These are phyloP conservation scores for Thysanoteuthis rhombus DNA, from an alignment of 2,888 invertebrate species.

Conservation along the genomic window DNA sequence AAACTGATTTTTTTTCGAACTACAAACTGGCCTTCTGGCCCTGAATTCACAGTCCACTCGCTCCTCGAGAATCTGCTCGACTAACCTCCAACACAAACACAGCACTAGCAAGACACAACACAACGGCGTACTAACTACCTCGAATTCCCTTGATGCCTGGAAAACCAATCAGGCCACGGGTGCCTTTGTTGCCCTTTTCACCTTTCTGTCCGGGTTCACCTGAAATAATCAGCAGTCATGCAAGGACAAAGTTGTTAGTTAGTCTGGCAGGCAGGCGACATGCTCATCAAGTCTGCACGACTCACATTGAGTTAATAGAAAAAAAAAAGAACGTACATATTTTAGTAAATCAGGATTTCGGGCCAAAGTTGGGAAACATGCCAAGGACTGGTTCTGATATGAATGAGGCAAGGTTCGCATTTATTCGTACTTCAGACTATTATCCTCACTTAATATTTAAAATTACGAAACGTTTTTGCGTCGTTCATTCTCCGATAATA, in stretches of 20 bases:
- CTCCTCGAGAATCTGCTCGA: neutral
- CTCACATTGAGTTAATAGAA: neutral
- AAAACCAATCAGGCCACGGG: constrained; percentile 28
- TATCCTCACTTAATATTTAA: too few species aligned
- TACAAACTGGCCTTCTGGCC: too few species aligned
- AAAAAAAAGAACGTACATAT: neutral
- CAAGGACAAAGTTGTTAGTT: constrained; percentile 25
- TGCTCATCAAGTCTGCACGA: neutral
- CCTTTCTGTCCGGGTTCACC: constrained; percentile 27
- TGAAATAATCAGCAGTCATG: constrained; percentile 21
- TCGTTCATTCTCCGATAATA: too few species aligned
- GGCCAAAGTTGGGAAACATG: neutral
- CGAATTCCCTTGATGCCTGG: constrained; percentile 25
- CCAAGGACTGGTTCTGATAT: neutral
- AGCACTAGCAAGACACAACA: neutral
- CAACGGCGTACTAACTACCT: constrained; percentile 27
- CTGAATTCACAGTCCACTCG: neutral
- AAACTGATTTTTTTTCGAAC: neutral
- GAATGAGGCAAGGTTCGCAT: neutral
- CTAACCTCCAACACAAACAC: neutral
- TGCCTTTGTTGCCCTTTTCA: constrained; percentile 24
- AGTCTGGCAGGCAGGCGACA: neutral
- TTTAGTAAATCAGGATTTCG: neutral
- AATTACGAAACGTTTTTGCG: neutral
- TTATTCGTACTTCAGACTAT: neutral